These are phyloP conservation scores for Miichthys miiuy DNA, from an alignment of 2,797 vertebrate genomes.

Conservation along the genomic window DNA sequence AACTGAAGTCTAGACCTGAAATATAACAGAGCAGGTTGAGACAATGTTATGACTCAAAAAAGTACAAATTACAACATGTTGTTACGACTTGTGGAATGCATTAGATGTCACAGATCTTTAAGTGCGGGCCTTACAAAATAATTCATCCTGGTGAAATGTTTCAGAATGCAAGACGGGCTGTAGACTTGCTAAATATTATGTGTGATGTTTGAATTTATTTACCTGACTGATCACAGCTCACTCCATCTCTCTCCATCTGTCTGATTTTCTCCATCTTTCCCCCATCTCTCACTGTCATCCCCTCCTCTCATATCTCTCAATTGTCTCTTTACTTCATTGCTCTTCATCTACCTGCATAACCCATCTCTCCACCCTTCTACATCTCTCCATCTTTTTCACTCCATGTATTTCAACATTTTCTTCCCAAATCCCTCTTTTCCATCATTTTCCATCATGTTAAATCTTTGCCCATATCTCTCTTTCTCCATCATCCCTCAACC, in stretches of 20 bases:
- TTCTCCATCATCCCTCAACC: slow-evolving; percentile 43
- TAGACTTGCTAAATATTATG: slow-evolving; percentile 47
- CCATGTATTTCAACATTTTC: slow-evolving; percentile 54
- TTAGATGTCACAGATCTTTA: slow-evolving; percentile 2
- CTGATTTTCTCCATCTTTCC: slow-evolving; percentile 54
- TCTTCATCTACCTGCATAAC: slow-evolving; percentile 63
- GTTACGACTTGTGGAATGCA: slow-evolving; percentile 7
- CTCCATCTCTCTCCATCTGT: slow-evolving; percentile 53
- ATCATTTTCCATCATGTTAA: slow-evolving; percentile 63
- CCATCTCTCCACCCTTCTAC: slow-evolving; percentile 44
- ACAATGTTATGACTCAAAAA: slow-evolving; percentile 3
- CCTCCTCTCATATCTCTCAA: slow-evolving; percentile 63
- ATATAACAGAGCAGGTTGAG: slow-evolving; percentile 17
- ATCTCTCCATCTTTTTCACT: slow-evolving; percentile 43
- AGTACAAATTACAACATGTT: slow-evolving; percentile 10
- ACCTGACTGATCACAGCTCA: slow-evolving; percentile 63
- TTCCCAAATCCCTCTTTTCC: slow-evolving; percentile 40
- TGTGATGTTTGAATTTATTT: slow-evolving; percentile 64
- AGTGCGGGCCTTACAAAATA: background rate
- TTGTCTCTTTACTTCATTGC: slow-evolving; percentile 74
- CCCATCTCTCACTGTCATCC: slow-evolving; percentile 64
- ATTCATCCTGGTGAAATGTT: slow-evolving; percentile 18
- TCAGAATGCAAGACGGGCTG: slow-evolving; percentile 9
- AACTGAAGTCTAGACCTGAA: slow-evolving; percentile 30
- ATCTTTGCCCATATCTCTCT: slow-evolving; percentile 44